Evolutionary conservation across 1,140 invertebrate genomes (phyloP), one percentile per base, ranked within the genome.

Genomic region (Brachionus calyciflorus): DNA sequence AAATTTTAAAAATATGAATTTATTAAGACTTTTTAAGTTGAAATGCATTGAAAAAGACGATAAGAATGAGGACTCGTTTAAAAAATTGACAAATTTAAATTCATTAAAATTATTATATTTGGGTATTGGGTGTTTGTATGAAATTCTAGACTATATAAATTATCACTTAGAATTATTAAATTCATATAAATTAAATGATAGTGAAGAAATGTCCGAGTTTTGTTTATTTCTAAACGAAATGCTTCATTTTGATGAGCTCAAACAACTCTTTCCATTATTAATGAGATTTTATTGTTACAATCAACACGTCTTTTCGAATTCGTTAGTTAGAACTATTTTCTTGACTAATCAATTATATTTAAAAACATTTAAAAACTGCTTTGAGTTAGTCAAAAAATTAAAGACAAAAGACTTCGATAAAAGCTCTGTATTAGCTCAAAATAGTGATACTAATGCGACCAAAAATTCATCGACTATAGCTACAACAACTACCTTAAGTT

Each of bases 251-350:
- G 46, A 73, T 21, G 51, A 73, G 14, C 37, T 73, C 3, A 73
- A 73, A 17, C 51, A 51, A 21, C 37, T 55, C 0, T 73, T 73
- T 51, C 46, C 69, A 14, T 14, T 73, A 10, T 30, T 73, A 7
- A 73, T 73, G 69, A 0, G 69, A 17, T 73, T 73, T 26, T 73
- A 73, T 26, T 73, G 69, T 14, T 73, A 73, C 46, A 73, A 73
- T 51, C 69, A 73, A 24, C 69, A 73, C 19, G 46, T 73, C 5
- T 73, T 51, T 26, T 51, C 69, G 30, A 41, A 51, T 14, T 37
- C 44, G 1, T 37, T 73, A n/a, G 37, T 73, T 0, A 49, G 40
- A 28, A 26, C 69, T 3, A 33, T 73, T 12, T 37, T 73, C 4
- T 10, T 51, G 19, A 73, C 69, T 7, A 73, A 73, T 19, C 69